Evolutionary conservation across 2,888 invertebrate genomes (phyloP), one percentile per base, ranked within the genome.

Genomic region (Lydus trimaculatus): DNA sequence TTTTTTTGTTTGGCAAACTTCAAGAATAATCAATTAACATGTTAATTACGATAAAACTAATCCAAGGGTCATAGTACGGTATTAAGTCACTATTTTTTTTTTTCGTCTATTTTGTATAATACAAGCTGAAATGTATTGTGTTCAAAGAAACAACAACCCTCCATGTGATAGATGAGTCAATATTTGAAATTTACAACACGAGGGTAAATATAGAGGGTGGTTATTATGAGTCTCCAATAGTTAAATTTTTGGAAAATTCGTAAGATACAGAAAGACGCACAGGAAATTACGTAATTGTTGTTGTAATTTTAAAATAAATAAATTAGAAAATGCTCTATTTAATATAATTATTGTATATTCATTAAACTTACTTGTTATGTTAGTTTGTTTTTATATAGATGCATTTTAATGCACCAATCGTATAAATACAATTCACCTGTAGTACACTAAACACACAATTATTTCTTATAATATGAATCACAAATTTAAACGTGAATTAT

Each of bases 141-240:
- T 23, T 52, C 56, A 15, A 56, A n/a, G 25, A 15, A 25, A 56
- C 56, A 25, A 56, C 56, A 28, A 56, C 56, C 56, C 56, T 61
- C 23, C 23, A 39, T 25, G 39, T 23, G 61, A 39, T 20, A 36
- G 39, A 28, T 23, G 15, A 25, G 61, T 61, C 39, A 61, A 61
- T 61, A 61, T 61, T 61, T 39, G 61, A 61, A 61, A 61, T 61
- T 61, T 61, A 61, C 61, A 61, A 20, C 23, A 56, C 3, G 28
- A 61, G 61, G 61, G 61, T 61, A 7, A 7, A n/a, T 43, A 31
- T 17, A n/a, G 61, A 23, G 61, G 60, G 61, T 36, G 15, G 56
- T 48, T 56, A 25, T 56, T 1, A 15, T 28, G 6, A 11, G 20
- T 23, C 5, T 52, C 4, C 4, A 56, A 56, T 28, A 1, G 25